Evolutionary conservation across 1,140 invertebrate genomes (phyloP), one percentile per base, ranked within the genome.

Genomic region (Venustaconcha ellipsiformis): DNA sequence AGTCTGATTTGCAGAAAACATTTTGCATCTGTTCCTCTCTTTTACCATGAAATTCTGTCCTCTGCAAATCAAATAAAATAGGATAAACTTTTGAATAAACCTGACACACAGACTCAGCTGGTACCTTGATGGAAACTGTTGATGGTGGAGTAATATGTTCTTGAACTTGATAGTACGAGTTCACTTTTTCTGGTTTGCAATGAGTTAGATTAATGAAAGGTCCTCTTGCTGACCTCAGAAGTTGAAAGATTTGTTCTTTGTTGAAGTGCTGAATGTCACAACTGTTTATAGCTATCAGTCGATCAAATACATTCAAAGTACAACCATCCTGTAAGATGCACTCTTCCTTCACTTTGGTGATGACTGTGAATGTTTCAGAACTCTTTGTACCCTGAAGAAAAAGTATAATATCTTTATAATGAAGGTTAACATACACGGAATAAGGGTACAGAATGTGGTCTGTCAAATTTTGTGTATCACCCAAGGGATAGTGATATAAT

Each of bases 271-370:
- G 20, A 14, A 70, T 75, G 23, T 37, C 37, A 18, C 57, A 58
- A 15, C 20, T 8, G 23, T 75, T 68, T 30, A 75, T 57, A 18
- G 57, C 30, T 23, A 75, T 37, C 17, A 75, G 56, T 18, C 73
- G 58, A 64, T 75, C 73, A 20, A 68, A 68, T 17, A 63, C 26
- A 12, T 69, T 68, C 20, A 75, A 68, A 1, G 55, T 30, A 48
- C 37, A 48, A 57, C 73, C 73, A 62, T 57, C 57, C 17, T 37
- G 23, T 26, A 75, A 56, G 14, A 48, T n/a, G 23, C 73, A 75
- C n/a, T 75, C 73, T 26, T 68, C 58, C 55, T 75, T 75, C 18
- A 75, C 73, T 56, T 75, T 75, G 57, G 73, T 75, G 8, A 75
- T 56, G 18, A 75, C 57, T 12, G 66, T 75, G 30, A 57, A 70